Evolutionary conservation across 2,888 invertebrate species (phyloP).

Genomic region (Cetonia aurata): DNA sequence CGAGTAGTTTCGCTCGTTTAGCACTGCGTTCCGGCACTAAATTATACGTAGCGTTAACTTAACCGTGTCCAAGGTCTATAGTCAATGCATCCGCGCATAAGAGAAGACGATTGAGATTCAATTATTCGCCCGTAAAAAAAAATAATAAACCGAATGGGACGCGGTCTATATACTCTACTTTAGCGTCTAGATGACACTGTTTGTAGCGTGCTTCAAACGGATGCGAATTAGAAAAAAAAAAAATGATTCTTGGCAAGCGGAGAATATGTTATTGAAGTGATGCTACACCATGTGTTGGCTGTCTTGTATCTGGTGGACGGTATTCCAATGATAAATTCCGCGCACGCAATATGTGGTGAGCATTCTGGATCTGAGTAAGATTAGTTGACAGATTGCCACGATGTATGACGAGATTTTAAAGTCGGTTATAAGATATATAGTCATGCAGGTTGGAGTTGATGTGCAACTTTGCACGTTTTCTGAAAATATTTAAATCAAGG

Average conservation of each 20-base stretch:
- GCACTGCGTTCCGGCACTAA: neutral
- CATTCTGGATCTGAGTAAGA: conserved; percentile 46
- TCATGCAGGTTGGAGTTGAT: neutral
- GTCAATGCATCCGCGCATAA: neutral
- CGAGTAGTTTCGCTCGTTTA: conserved; percentile 7
- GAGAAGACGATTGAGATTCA: neutral
- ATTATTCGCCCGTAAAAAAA: conserved; percentile 6
- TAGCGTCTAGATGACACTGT: conserved; percentile 8
- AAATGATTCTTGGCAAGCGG: conserved; percentile 50
- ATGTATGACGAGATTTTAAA: conserved; percentile 14
- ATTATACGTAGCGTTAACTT: neutral
- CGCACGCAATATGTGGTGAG: conserved; percentile 51
- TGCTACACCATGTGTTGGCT: neutral
- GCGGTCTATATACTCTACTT: neutral
- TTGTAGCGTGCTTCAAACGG: conserved; percentile 38
- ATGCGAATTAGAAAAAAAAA: conserved; percentile 59
- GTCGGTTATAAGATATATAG: neutral
- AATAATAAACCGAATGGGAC: conserved; percentile 13
- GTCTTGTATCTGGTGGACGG: conserved; percentile 6
- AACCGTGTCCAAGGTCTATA: neutral
- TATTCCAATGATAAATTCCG: conserved; percentile 45
- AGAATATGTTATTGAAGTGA: conserved; percentile 33
- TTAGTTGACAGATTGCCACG: conserved; percentile 62
- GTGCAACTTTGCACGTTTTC: neutral
- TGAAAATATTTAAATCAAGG: too few species aligned